Evolutionary conservation across 35 echinoderm and acorn worm genomes (phyloP), one percentile per base, ranked within the genome.

Genomic region (Stichopus chloronotus): DNA sequence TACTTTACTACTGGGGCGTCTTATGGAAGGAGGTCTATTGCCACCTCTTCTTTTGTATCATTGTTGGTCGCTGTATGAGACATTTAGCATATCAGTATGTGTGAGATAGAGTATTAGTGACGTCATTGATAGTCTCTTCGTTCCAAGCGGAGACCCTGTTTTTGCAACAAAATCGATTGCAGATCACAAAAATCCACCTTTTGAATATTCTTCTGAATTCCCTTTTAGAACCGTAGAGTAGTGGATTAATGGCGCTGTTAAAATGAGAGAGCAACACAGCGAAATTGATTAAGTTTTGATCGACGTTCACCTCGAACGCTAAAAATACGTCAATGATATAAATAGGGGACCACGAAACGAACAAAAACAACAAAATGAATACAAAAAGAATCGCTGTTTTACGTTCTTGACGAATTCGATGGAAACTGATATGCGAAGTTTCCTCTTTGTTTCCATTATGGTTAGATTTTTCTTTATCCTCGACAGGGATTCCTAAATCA

Each of bases 161-260:
- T 8, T 72, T 72, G 61, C 58, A 89, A 56, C 87, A 89, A 8
- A 89, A 5, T 7, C 87, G 52, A n/a, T 61, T 54, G 19, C 60
- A 52, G 7, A 89, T 22, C 12, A 8, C 52, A 19, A 71, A 89
- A 23, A 72, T 72, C 90, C 90, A 91, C 54, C 55, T 56, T 16
- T 59, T 93, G 65, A 96, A 96, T 7, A 90, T 87, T 13, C 59
- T 13, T 20, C 95, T 53, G 56, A 96, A 96, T 53, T 96, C 95
- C 22, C 88, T 87, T 63, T 96, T 96, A 13, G 79, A 79, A 11
- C 87, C 68, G 82, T 96, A 96, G 54, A 96, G 81, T 5, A 96
- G 19, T 17, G 95, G 95, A 92, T 96, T 96, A 24, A 96, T 80
- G 0, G 92, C 95, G 57, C 95, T 96, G 43, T 96, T 96, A 20